Evolutionary conservation across 2,797 vertebrate species (phyloP).

Genomic region (Gymnocypris eckloni): DNA sequence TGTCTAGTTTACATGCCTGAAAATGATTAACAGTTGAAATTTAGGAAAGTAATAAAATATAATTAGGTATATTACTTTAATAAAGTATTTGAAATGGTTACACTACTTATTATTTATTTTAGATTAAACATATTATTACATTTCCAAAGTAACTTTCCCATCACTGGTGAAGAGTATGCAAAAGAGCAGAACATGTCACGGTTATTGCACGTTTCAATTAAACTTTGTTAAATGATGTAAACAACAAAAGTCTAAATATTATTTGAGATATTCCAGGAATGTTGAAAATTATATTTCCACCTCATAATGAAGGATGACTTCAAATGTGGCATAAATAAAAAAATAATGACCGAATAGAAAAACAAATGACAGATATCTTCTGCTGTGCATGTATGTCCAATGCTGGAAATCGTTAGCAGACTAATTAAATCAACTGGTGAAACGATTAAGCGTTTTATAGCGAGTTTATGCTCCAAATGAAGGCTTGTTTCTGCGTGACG

Average conservation of each 20-base stretch:
- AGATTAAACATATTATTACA: no score
- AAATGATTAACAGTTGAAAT: no score
- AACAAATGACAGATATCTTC: not conserved
- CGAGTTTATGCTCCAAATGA: not conserved
- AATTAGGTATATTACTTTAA: no score
- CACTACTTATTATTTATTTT: no score
- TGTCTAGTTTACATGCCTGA: no score
- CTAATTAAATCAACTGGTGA: not conserved
- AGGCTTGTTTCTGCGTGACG: no score
- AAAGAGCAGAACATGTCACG: not conserved
- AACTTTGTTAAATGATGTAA: not conserved
- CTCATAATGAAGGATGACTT: not conserved
- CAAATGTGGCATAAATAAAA: not conserved
- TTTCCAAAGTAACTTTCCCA: no score
- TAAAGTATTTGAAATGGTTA: no score
- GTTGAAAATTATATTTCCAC: not conserved
- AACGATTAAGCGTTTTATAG: not conserved
- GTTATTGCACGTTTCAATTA: not conserved
- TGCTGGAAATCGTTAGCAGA: not conserved
- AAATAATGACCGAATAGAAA: not conserved
- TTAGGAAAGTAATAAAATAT: no score
- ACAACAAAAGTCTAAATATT: not conserved
- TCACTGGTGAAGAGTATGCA: not conserved
- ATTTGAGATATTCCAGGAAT: not conserved
- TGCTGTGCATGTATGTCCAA: not conserved